phyloP scores from a whole-genome alignment of 2,888 invertebrate species.

The Augochlorella aurata region DNA sequence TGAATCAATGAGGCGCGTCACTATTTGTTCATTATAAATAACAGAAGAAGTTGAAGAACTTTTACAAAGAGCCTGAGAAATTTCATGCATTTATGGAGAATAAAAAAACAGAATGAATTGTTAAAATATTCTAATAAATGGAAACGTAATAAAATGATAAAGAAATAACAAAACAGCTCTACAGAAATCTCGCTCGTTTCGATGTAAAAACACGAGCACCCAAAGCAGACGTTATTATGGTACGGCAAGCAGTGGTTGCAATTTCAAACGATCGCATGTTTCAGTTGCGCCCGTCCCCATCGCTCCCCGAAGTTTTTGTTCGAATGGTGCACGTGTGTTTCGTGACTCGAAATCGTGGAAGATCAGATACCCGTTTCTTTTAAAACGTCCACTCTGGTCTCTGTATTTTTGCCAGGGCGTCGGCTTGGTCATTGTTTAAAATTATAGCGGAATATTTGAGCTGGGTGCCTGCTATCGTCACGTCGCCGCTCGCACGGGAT shows the following conservation, averaged over 20 bases:
- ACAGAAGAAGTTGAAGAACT: too few species aligned
- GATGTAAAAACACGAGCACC: background rate
- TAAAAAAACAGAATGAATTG: too few species aligned
- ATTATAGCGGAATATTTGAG: slow-evolving; percentile 19
- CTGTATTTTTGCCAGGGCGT: background rate
- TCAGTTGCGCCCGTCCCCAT: background rate
- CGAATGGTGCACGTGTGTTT: slow-evolving; percentile 43
- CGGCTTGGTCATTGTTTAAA: slow-evolving; percentile 19
- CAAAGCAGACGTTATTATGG: background rate
- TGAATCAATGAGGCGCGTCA: too few species aligned
- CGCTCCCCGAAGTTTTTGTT: slow-evolving; percentile 12
- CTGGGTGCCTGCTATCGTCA: slow-evolving; percentile 36
- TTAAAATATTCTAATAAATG: too few species aligned
- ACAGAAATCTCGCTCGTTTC: background rate
- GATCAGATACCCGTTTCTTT: background rate
- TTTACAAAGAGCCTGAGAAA: too few species aligned
- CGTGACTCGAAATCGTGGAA: background rate
- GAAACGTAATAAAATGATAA: background rate
- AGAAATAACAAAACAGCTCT: background rate
- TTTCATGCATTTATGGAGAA: too few species aligned
- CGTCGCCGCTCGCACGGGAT: slow-evolving; percentile 16
- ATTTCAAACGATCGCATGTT: background rate
- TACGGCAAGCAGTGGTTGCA: background rate
- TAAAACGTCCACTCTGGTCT: background rate
- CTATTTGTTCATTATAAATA: too few species aligned